Base-by-base conservation (phyloP, 2,888 invertebrate species). In the Thecophora atra region DNA sequence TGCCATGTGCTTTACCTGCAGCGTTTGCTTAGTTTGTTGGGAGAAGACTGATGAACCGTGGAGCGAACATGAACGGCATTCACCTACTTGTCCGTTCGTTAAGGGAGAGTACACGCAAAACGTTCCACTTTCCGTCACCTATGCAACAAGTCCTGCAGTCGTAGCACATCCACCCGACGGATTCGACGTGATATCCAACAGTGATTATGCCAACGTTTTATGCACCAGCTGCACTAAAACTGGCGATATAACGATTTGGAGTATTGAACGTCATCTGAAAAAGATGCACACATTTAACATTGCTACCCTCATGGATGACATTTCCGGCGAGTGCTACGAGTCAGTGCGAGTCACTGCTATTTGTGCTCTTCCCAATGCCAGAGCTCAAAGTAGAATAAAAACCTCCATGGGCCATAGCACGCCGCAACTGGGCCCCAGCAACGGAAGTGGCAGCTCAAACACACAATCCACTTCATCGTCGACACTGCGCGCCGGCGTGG, bases 21-120 rank as follows among this genome's bases (percentile, higher is more conserved):
- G 93, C 81, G 96, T 97, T 13, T 98, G 97, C 83, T 90, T 98
- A 28, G 97, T 98, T 7, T 96, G 95, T 87, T 98, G 98, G 98
- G 98, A 98, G 87, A 94, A 96, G 81, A 95, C 95, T 0, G 97
- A 98, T 87, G 97, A 98, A 84, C 98, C 98, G 2, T 97, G 97
- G 97, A 96, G 96, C 77, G 97, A 98, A 85, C 97, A 98, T 83
- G 97, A 97, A 87, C 89, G 97, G 4, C 97, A 98, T 85, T 96
- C 97, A 5, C 95, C 97, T 17, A 92, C 91, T 79, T 98, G 98
- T 84, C 96, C 97, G 0, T 97, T 97, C 86, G 96, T 98, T 2
- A 92, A 95, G 84, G 97, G 97, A 47, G 96, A 97, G 87, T 96
- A 95, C 83, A 97, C 97, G 15, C 96, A 96, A 87, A 98, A 98